Percentiles rank a stretch among this genome's conserved stretches.
Evolutionary conservation across 2,888 invertebrate genomes (phyloP).

Genomic region (Ectemnius continuus): DNA sequence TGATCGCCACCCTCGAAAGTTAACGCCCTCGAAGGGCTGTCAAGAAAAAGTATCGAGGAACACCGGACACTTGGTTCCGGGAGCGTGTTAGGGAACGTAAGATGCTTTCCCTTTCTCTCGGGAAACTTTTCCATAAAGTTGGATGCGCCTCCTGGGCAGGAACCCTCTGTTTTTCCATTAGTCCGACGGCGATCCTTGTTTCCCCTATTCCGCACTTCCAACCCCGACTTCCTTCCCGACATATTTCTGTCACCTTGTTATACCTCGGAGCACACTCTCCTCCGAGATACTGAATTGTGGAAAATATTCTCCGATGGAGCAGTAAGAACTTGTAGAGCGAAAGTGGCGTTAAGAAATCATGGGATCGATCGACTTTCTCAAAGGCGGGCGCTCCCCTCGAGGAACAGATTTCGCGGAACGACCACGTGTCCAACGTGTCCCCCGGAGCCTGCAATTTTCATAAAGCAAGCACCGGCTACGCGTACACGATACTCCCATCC

Average conservation of each 20-base stretch:
- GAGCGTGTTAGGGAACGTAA: not conserved
- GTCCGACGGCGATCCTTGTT: slow-evolving; percentile 13
- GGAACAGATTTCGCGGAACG: too few relatives aligned
- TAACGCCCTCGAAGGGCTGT: not conserved
- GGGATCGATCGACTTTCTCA: too few relatives aligned
- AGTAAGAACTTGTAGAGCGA: too few relatives aligned
- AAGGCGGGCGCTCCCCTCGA: too few relatives aligned
- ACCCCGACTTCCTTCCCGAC: slow-evolving; percentile 16
- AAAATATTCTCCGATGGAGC: too few relatives aligned
- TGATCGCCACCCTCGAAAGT: not conserved
- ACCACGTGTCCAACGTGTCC: too few relatives aligned
- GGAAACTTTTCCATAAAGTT: slow-evolving; percentile 36
- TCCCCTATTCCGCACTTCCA: slow-evolving; percentile 30
- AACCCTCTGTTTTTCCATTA: slow-evolving; percentile 28
- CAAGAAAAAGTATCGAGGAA: not conserved
- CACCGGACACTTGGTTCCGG: not conserved
- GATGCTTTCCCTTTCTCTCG: slow-evolving; percentile 2
- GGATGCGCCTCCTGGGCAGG: slow-evolving; percentile 9
- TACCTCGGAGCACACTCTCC: too few relatives aligned
- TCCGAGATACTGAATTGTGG: too few relatives aligned
- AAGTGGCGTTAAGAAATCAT: too few relatives aligned
- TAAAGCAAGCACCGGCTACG: too few relatives aligned
- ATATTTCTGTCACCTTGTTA: slow-evolving; percentile 13
- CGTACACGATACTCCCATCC: too few relatives aligned
- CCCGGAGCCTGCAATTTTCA: too few relatives aligned